A percentile compares a stretch with the other conserved stretches of the same genome.
These are phyloP conservation scores for Drosophila rellima DNA, from an alignment of 2,888 invertebrate genomes.

Conservation along the genomic window DNA sequence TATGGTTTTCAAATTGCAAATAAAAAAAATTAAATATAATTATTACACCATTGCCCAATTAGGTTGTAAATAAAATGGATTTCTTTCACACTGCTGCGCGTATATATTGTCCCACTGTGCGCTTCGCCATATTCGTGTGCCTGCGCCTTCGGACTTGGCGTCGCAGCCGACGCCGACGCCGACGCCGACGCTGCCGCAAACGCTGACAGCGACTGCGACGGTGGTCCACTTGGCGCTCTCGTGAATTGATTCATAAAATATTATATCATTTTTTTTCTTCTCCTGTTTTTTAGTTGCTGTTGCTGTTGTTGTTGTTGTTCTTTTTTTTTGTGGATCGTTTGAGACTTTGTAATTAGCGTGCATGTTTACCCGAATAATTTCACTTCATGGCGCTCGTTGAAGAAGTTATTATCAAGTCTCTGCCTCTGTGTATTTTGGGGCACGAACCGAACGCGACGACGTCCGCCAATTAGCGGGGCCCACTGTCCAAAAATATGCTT, in stretches of 20 bases:
- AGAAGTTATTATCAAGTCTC: slow-evolving; percentile 75
- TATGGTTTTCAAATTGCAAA: too few relatives aligned
- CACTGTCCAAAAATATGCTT: slow-evolving; percentile 59
- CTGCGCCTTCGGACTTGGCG: slow-evolving; percentile 43
- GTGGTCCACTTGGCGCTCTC: slow-evolving; percentile 81
- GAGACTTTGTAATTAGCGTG: slow-evolving; percentile 80
- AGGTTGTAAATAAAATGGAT: neutral
- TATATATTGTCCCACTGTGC: slow-evolving; percentile 16
- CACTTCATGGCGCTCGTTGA: slow-evolving; percentile 81
- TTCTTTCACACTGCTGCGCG: neutral
- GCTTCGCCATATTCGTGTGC: slow-evolving; percentile 30
- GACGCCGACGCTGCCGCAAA: slow-evolving; percentile 38
- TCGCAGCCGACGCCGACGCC: slow-evolving; percentile 41
- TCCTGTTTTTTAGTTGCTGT: slow-evolving; percentile 16
- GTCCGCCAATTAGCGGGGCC: slow-evolving; percentile 77
- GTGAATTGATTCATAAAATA: slow-evolving; percentile 82
- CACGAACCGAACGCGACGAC: slow-evolving; percentile 73
- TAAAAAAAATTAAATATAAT: too few relatives aligned
- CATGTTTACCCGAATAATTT: slow-evolving; percentile 81
- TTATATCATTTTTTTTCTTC: slow-evolving; percentile 75
- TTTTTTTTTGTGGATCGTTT: slow-evolving; percentile 59
- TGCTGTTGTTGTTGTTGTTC: slow-evolving; percentile 12
- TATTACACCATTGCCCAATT: too few relatives aligned
- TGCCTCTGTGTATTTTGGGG: slow-evolving; percentile 36
- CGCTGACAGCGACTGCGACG: slow-evolving; percentile 73